Evolutionary conservation across 2,113 vertebrate genomes (phyloP).

Genomic region (Ifrita kowaldi): DNA sequence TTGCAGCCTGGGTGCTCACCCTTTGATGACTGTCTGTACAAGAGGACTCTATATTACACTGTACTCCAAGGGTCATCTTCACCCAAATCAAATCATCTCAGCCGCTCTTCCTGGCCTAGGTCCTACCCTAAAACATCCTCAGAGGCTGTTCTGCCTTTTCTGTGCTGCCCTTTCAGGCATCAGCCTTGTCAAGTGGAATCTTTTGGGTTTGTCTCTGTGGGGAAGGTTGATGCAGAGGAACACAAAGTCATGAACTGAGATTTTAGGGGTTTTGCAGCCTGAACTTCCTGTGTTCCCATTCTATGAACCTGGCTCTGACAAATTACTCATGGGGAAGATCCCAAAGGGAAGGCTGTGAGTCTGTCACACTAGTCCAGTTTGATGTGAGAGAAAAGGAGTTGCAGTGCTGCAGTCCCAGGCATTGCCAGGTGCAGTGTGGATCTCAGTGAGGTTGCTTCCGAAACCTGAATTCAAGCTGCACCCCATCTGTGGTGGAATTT

Average conservation of each 20-base stretch:
- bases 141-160: not conserved
- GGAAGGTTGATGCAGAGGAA: not conserved
- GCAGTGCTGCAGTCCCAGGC: not conserved
- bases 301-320: fast-evolving
- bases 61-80: not conserved
- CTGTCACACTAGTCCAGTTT: not conserved
- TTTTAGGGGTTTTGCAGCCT: not conserved
- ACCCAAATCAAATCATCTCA: not conserved
- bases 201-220: not conserved
- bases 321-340: not conserved
- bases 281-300: not conserved
- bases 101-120: not conserved
- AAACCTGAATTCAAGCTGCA: not conserved
- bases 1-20: not conserved
- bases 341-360: not conserved
- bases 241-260: not conserved
- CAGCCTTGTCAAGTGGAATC: not conserved
- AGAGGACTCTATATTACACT: not conserved
- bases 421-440: not conserved
- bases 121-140: not conserved
- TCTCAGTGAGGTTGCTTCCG: not conserved
- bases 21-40: not conserved
- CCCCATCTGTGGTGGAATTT: not conserved
- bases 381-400: not conserved
- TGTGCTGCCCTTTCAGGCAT: not conserved